Evolutionary conservation across 2,888 invertebrate genomes (phyloP), one percentile per base, ranked within the genome.

Genomic region (Odontocerum albicorne): DNA sequence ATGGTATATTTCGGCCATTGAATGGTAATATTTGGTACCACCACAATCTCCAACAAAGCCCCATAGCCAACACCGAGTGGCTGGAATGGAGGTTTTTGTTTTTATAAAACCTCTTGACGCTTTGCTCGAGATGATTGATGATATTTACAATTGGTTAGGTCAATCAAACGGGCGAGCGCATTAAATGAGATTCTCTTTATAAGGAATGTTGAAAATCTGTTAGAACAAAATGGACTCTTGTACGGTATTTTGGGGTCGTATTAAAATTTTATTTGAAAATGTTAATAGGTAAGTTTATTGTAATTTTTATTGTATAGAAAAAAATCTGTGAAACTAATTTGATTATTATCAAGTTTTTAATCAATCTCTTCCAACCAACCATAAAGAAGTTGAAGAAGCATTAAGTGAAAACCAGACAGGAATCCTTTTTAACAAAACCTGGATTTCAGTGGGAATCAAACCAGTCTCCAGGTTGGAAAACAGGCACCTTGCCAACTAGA

Each of bases 131-230:
- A 46, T 60, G 60, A 60, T 60, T 60, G 52, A 60, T 60, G 60
- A 52, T 57, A 45, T 55, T 52, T 55, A 42, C 55, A 60, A 60
- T 60, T 60, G 55, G 52, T 60, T 60, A 52, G 51, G 60, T 57
- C 57, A 60, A 60, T 60, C 57, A 60, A 57, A 60, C 49, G 49
- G 33, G 21, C 42, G 52, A 46, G 36, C 49, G 38, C 55, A 47
- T 52, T 49, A 53, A 56, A 56, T 57, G 57, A 57, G 57, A 43
- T 45, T 49, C 50, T 53, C 57, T 57, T 42, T 49, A 57, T 54
- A 57, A 49, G 57, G 50, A 57, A 57, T 57, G 45, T 38, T 44
- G 35, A 27, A 51, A 51, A 51, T 51, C 35, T 43, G 20, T 36
- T 51, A 43, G 36, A 38, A 44, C 44, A 31, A 40, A 51, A 44